phyloP scores from a whole-genome alignment of 2,888 invertebrate species.

The Trypoxylon attenuatum region DNA sequence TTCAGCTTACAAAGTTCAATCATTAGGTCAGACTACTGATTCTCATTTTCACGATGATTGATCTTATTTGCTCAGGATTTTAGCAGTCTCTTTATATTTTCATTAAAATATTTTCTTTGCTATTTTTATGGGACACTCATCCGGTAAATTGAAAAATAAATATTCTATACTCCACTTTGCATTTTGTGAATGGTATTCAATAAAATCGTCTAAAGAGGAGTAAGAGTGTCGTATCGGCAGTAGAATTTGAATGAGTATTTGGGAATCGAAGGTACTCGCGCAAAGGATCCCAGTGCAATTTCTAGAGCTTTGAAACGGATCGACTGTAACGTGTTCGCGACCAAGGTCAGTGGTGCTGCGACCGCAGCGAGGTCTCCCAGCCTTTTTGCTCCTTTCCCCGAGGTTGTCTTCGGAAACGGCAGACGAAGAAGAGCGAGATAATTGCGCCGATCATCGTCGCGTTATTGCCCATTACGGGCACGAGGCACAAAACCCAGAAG shows the following conservation, averaged over 20 bases:
- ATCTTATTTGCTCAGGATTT: too few species aligned
- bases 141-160: too few species aligned
- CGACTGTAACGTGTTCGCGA: constrained; percentile 25
- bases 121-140: too few species aligned
- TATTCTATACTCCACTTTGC: too few species aligned
- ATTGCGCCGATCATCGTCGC: constrained; percentile 48
- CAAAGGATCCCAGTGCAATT: constrained; percentile 28
- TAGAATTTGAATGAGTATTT: constrained; percentile 12
- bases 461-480: constrained; percentile 48
- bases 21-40: neutral
- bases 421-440: constrained; percentile 34
- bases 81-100: too few species aligned
- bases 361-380: constrained; percentile 40
- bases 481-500: constrained; percentile 30
- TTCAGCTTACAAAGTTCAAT: neutral
- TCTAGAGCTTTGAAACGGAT: constrained; percentile 35
- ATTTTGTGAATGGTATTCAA: too few species aligned
- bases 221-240: too few species aligned
- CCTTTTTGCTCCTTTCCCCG: constrained; percentile 30
- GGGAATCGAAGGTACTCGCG: constrained; percentile 23
- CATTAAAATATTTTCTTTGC: too few species aligned
- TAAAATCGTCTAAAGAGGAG: too few species aligned
- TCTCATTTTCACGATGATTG: too few species aligned
- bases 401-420: constrained; percentile 39
- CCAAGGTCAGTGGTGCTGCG: constrained; percentile 50